Evolutionary conservation across 2,797 vertebrate genomes (phyloP).

Genomic region (Pantherophis vulpinus): DNA sequence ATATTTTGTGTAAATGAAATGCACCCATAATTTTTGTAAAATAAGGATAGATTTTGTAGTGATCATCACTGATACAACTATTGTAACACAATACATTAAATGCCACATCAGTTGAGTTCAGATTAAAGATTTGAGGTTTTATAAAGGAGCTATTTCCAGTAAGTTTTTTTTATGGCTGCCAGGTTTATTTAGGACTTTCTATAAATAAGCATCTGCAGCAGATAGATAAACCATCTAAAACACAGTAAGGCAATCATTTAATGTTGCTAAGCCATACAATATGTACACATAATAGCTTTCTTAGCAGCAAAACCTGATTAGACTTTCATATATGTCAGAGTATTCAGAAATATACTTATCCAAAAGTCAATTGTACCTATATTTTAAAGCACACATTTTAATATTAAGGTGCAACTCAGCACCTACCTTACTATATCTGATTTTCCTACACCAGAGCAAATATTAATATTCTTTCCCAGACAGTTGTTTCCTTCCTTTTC

Average conservation of each 20-base stretch:
- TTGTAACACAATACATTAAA: not conserved
- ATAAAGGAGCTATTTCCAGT: not conserved
- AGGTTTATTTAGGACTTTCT: not conserved
- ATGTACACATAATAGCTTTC: slow-evolving; percentile 2
- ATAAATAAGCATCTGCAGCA: slow-evolving; percentile 18
- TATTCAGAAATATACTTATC: slow-evolving; percentile 8
- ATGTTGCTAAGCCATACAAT: not conserved
- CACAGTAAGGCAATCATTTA: not conserved
- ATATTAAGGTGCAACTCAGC: not conserved
- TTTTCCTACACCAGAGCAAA: not conserved
- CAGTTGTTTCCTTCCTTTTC: slow-evolving; percentile 1
- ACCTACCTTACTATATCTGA: not conserved
- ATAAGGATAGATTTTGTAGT: not conserved
- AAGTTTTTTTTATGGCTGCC: not conserved
- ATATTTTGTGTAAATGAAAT: not conserved
- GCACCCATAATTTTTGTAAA: not conserved
- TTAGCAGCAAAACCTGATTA: not conserved
- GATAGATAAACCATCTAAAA: slow-evolving; percentile 18
- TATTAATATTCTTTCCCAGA: slow-evolving; percentile 3
- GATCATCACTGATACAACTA: not conserved
- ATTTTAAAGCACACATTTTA: slow-evolving; percentile 8
- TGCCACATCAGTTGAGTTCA: not conserved
- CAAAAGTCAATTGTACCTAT: slow-evolving; percentile 9
- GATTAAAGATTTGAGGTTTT: not conserved
- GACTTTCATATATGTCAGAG: not conserved